Evolutionary conservation across 2,888 invertebrate genomes (phyloP).

Genomic region (Drosophila borealis): DNA sequence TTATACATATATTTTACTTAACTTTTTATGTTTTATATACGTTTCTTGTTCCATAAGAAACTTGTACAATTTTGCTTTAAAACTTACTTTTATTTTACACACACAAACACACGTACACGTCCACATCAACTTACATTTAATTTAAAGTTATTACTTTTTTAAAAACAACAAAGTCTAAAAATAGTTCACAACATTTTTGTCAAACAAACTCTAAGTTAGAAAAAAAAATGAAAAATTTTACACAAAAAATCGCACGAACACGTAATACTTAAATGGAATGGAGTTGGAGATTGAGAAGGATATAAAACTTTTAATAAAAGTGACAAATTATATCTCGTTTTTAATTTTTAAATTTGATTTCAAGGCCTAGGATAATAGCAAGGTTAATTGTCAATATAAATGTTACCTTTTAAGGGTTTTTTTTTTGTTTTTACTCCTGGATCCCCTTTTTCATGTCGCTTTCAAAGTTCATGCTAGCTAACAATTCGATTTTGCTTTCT

Average conservation of each 20-base stretch:
- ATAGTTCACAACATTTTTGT: constrained; percentile 56
- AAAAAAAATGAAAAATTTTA: constrained; percentile 33
- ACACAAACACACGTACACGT: constrained; percentile 47
- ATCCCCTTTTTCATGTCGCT: no score
- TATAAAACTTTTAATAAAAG: constrained; percentile 74
- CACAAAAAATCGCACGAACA: constrained; percentile 59
- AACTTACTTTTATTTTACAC: constrained; percentile 52
- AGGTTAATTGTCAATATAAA: no score
- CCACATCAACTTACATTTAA: constrained; percentile 66
- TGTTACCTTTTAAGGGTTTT: no score
- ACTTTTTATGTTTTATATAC: constrained; percentile 41
- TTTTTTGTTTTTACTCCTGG: no score
- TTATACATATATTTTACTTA: constrained; percentile 42
- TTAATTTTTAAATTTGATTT: not conserved
- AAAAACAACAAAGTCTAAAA: constrained; percentile 38
- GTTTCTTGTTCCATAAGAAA: constrained; percentile 50
- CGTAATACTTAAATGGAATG: constrained; percentile 53
- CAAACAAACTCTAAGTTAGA: constrained; percentile 62
- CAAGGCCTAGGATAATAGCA: no score
- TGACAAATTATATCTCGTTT: constrained; percentile 36
- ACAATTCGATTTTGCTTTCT: no score
- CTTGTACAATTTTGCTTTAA: constrained; percentile 78
- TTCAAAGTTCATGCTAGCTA: no score
- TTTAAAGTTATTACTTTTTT: constrained; percentile 77
- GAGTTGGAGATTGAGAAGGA: constrained; percentile 41